Evolutionary conservation across 1,140 invertebrate species (phyloP), one percentile per base, ranked within the genome.

Genomic region (Nebria ingens): DNA sequence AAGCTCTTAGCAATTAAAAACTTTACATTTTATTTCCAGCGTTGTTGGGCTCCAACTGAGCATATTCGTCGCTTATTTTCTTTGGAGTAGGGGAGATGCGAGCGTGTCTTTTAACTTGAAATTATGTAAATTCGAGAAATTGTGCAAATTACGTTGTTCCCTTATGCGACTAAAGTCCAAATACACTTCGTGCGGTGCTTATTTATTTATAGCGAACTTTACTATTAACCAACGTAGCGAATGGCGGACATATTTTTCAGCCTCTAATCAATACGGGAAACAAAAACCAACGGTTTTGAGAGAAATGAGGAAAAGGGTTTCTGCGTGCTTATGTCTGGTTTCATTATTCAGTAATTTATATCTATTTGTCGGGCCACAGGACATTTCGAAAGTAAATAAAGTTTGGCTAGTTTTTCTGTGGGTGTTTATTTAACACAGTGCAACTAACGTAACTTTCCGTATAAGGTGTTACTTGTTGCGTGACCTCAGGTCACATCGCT

Each of bases 141-240:
- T 45, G 40, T 45, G 40, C 40, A 45, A 45, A 45, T 45, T 45
- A 45, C 40, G 40, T 3, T 17, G 6, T 45, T 34, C n/a, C 25
- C n/a, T 34, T 34, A 34, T n/a, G 25, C n/a, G 15, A 45, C 40
- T 9, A 13, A 11, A 9, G 40, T 45, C 40, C 40, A 4, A 12
- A 45, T 17, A 45, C 40, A 12, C 17, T 45, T 17, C 25, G n/a
- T 9, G 25, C n/a, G 25, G 25, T 34, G 25, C n/a, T 34, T 34
- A 34, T 34, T 34, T 34, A 34, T 34, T 34, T 34, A 34, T n/a
- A n/a, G n/a, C n/a, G n/a, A n/a, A n/a, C n/a, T n/a, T n/a, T n/a
- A n/a, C n/a, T n/a, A n/a, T n/a, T n/a, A n/a, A n/a, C n/a, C n/a
- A n/a, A n/a, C n/a, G n/a, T n/a, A n/a, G n/a, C n/a, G n/a, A n/a